Evolutionary conservation across 2,797 vertebrate species (phyloP), one percentile per base, ranked within the genome.

Genomic region (Danio choprae): DNA sequence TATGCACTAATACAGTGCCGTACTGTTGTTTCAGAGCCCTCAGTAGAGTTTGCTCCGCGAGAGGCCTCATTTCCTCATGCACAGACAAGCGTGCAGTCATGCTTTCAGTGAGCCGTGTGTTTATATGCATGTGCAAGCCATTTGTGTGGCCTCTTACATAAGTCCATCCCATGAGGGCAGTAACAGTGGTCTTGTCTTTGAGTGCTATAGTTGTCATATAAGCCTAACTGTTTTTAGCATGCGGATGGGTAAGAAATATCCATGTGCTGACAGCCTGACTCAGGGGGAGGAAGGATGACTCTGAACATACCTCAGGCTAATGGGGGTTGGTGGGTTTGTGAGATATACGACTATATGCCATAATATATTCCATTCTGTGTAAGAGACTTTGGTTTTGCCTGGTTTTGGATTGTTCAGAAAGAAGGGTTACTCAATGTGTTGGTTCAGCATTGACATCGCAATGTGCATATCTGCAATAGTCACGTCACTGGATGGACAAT

Each of bases 221-320:
- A 79, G 18, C 53, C 20, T 46, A 77, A 36, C 76, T 79, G 56
- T 55, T 63, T 79, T 72, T 72, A 72, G 67, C 44, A 63, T 63
- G 58, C 29, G 36, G 55, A 79, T 71, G 12, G 36, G 44, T 59
- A 50, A 55, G 16, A 60, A 68, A 46, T 78, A 76, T 55, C 50
- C 0, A n/a, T 40, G 62, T 69, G n/a, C 11, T 41, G 29, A 53
- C n/a, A 16, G 50, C 20, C 12, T 67, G 41, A 48, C 9, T 58
- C 53, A 4, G 6, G 12, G 29, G 40, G 55, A 15, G 43, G 38
- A 20, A 50, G 46, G 48, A 29, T 62, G 40, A 73, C 78, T 46
- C 70, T 71, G 77, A 71, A 44, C 46, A 79, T 55, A 8, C 38
- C 48, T 55, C 18, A 11, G 48, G 53, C 41, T 67, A 22, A 55